Evolutionary conservation across 2,797 vertebrate genomes (phyloP), one percentile per base, ranked within the genome.

Genomic region (Pseudochromis fuscus): DNA sequence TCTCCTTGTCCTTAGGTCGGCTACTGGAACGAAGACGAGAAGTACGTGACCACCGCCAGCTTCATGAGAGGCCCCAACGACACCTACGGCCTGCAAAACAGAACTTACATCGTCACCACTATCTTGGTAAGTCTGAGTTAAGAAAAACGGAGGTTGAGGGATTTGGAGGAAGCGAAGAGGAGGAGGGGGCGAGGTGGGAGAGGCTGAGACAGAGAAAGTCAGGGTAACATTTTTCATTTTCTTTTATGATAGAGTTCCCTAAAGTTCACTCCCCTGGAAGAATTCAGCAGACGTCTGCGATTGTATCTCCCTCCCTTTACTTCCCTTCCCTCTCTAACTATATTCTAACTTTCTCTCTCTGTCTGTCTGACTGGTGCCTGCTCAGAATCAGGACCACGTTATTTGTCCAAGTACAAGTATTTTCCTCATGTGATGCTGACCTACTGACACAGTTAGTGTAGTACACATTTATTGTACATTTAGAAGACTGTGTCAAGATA

Each of bases 1-100:
- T 64, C 19, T 67, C 27, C 19, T 45, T 57, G 9, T n/a, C 76
- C 23, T 15, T 18, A 99, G 98, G 97, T 99, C 11, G 98, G 97
- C 67, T 97, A 98, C 86, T 99, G 98, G 98, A 99, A 98, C 35
- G 98, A 99, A 91, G 97, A 99, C 58, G 97, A 99, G 81, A 98
- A 97, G 84, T 94, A 97, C 49, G 96, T 99, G 71, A 96, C 95
- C 53, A 94, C 95, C 4, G 95, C 96, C 1, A 92, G 94, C 8
- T 95, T 96, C 59, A 84, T 94, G 38, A 95, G 95, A 77, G 93
- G 94, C 0, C 95, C 92, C 72, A 98, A 98, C 0, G 97, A 98
- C 11, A 96, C 96, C 3, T 95, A 91, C 4, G 96, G 95, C 57
- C 95, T 99, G 44, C 96, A 96, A 89, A 99, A 99, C 87, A 95